Evolutionary conservation across 2,888 invertebrate genomes (phyloP).

Genomic region (Caenorhabditis zanzibari): DNA sequence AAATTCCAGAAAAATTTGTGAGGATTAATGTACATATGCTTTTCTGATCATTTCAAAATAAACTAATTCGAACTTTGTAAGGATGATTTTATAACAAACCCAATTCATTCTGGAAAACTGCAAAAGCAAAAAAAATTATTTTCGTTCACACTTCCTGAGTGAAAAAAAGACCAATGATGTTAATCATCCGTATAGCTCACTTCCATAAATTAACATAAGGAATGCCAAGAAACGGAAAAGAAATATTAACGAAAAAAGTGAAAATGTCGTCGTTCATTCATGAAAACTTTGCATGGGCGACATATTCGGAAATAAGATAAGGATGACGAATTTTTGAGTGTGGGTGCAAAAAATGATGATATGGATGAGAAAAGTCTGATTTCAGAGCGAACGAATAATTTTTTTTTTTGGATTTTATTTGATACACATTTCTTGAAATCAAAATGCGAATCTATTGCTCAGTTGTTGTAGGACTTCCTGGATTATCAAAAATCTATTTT

Average conservation of each 20-base stretch:
- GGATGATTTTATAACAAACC: too few relatives aligned
- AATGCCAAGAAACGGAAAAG: neutral
- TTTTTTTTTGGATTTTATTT: neutral
- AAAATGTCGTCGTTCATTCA: neutral
- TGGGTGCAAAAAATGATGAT: conserved; percentile 32
- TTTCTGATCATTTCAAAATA: too few relatives aligned
- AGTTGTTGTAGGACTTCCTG: too few relatives aligned
- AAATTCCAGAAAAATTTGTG: too few relatives aligned
- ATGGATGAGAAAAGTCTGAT: conserved; percentile 9
- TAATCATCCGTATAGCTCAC: neutral
- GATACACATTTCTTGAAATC: neutral
- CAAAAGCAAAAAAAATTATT: too few relatives aligned
- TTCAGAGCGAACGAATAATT: neutral
- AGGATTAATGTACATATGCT: too few relatives aligned
- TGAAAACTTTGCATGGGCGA: conserved; percentile 7
- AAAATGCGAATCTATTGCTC: too few relatives aligned
- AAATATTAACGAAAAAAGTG: neutral
- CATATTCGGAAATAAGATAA: neutral
- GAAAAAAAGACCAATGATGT: neutral
- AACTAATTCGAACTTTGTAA: too few relatives aligned
- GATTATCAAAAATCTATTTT: too few relatives aligned
- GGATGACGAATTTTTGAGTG: conserved; percentile 20
- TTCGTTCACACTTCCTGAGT: too few relatives aligned
- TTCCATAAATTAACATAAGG: neutral
- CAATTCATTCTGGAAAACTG: too few relatives aligned